Conservation (phyloP, 2,888 invertebrate species). For the Pantelozetes paolii region DNA sequence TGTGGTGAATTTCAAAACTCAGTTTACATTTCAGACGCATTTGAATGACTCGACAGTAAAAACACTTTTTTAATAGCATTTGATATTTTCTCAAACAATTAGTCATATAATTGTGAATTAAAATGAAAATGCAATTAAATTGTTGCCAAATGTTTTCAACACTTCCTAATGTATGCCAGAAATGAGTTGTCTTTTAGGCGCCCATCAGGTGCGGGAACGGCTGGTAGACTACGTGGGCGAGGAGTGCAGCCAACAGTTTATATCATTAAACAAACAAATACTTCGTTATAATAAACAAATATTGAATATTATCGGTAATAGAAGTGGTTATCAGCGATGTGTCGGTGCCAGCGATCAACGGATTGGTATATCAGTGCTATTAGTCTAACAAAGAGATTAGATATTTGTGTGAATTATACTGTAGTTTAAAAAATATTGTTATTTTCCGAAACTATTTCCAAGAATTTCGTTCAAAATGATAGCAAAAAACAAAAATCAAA, state of each 20-base stretch:
- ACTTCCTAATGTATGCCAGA: background rate
- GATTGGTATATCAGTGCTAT: background rate
- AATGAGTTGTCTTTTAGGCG: background rate
- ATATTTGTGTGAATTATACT: background rate
- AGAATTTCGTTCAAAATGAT: background rate
- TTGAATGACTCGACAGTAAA: background rate
- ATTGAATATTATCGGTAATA: background rate
- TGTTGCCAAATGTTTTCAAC: background rate
- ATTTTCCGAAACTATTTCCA: background rate
- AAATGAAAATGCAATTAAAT: background rate
- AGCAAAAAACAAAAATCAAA: background rate
- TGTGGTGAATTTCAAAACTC: background rate
- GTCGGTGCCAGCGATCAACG: background rate
- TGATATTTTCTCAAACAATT: background rate
- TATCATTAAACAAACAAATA: background rate
- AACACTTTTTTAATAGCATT: background rate
- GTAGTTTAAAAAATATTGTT: background rate
- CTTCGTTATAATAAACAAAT: background rate
- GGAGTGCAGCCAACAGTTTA: too few species aligned
- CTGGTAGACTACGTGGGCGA: background rate
- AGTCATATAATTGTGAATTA: background rate
- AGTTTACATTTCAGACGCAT: background rate
- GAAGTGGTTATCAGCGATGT: background rate
- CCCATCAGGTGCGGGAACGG: background rate
- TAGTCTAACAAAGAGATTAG: background rate